Evolutionary conservation across 1,140 invertebrate species (phyloP).

Genomic region (Drosophila nigrodunni): DNA sequence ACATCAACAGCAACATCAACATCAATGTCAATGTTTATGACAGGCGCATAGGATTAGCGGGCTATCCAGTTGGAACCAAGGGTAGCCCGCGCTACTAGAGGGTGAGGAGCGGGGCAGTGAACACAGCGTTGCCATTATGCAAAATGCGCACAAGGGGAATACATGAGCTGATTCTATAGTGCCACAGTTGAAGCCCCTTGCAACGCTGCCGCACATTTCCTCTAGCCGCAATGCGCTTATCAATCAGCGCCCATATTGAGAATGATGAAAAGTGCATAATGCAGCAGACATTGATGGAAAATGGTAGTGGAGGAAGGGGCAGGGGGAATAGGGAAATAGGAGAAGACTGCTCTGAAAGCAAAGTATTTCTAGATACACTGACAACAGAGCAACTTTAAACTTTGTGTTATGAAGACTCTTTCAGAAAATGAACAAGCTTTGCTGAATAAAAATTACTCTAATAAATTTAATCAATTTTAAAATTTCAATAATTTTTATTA

Average conservation of each 20-base stretch:
- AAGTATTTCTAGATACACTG: too few species aligned
- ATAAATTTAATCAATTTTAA: too few species aligned
- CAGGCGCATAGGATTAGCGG: slow-evolving; percentile 78
- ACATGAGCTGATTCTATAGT: background rate
- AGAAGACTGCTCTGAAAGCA: too few species aligned
- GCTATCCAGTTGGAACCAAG: slow-evolving; percentile 66
- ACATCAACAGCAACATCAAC: slow-evolving; percentile 56
- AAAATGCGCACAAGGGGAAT: slow-evolving; percentile 25
- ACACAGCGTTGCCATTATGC: slow-evolving; percentile 37
- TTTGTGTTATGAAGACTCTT: too few species aligned
- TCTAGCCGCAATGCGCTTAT: slow-evolving; percentile 52
- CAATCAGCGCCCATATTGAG: slow-evolving; percentile 75
- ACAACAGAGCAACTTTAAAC: too few species aligned
- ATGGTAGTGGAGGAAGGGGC: too few species aligned
- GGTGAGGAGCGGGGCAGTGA: background rate
- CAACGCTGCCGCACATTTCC: slow-evolving; percentile 32
- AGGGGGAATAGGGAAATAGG: background rate
- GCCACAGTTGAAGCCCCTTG: background rate
- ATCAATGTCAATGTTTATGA: slow-evolving; percentile 82
- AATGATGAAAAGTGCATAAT: slow-evolving; percentile 68
- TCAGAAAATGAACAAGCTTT: too few species aligned
- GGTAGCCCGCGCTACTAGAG: background rate
- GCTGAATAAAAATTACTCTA: too few species aligned
- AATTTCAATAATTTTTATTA: too few species aligned
- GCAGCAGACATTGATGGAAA: slow-evolving; percentile 1